These are phyloP conservation scores for Melanotaenia boesemani DNA, from an alignment of 2,797 vertebrate species.

Conservation along the genomic window DNA sequence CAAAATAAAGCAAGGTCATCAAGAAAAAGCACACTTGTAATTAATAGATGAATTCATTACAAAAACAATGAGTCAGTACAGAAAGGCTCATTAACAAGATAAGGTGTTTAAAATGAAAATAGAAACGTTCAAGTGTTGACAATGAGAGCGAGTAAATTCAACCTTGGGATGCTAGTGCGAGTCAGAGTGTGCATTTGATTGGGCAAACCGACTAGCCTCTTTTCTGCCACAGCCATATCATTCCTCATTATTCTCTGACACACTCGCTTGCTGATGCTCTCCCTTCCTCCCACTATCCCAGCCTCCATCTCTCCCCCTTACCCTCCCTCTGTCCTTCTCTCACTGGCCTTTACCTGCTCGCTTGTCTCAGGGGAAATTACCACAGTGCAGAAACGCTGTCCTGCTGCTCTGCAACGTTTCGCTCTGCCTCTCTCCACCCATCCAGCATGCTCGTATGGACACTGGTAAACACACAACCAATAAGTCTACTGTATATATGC, in stretches of 20 bases:
- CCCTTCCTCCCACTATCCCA: conserved; percentile 37
- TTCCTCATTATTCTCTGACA: conserved; percentile 79
- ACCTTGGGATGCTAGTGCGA: conserved; percentile 47
- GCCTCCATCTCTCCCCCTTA: conserved; percentile 35
- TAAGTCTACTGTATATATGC: conserved; percentile 19
- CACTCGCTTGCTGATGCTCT: conserved; percentile 49
- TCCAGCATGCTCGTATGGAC: conserved; percentile 41
- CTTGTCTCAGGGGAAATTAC: conserved; percentile 84
- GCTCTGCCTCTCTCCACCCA: conserved; percentile 59
- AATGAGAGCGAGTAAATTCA: conserved; percentile 42
- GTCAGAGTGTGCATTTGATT: conserved; percentile 48
- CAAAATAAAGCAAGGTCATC: conserved; percentile 79
- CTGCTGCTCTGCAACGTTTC: conserved; percentile 68
- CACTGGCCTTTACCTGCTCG: conserved; percentile 80
- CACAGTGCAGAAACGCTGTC: conserved; percentile 75
- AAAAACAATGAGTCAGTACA: conserved; percentile 76
- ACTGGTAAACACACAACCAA: conserved; percentile 32
- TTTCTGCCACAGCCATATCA: conserved; percentile 62
- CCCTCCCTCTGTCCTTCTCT: conserved; percentile 41
- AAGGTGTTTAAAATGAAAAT: conserved; percentile 69
- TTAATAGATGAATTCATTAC: conserved; percentile 78
- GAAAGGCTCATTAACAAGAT: conserved; percentile 73
- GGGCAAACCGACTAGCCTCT: conserved; percentile 49
- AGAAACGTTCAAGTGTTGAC: conserved; percentile 62
- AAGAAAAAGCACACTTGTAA: conserved; percentile 65